Percentiles rank a stretch among this genome's conserved stretches.
Evolutionary conservation across 2,113 vertebrate genomes (phyloP).

Genomic region (Scomber japonicus): DNA sequence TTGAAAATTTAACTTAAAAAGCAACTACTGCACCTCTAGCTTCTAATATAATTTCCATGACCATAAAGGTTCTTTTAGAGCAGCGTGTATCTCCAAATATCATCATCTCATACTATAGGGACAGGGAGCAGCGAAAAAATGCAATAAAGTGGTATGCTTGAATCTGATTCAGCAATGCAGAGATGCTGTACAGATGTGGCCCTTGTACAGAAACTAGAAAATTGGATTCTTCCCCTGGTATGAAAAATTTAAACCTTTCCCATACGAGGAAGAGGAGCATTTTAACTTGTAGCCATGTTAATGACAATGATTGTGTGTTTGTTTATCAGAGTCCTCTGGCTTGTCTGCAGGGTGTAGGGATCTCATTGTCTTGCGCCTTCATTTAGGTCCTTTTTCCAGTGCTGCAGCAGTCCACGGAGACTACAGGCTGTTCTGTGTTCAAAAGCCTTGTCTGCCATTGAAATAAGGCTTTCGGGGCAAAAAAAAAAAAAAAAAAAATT

Average conservation of each 20-base stretch:
- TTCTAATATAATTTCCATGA: slow-evolving; percentile 62
- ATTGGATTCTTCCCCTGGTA: slow-evolving; percentile 68
- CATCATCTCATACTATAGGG: slow-evolving; percentile 70
- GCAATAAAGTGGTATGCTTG: slow-evolving; percentile 65
- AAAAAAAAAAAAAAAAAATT: slow-evolving; percentile 49
- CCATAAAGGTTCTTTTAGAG: slow-evolving; percentile 61
- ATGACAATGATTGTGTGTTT: slow-evolving; percentile 74
- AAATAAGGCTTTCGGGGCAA: slow-evolving; percentile 79
- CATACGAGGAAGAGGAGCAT: slow-evolving; percentile 37
- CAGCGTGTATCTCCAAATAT: slow-evolving; percentile 66
- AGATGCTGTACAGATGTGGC: slow-evolving; percentile 58
- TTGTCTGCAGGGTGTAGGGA: slow-evolving; percentile 65
- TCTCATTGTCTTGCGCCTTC: slow-evolving; percentile 75
- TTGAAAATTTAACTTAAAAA: slow-evolving; percentile 52
- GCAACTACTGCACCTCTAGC: slow-evolving; percentile 51
- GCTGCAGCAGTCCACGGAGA: slow-evolving; percentile 71
- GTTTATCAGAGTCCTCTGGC: slow-evolving; percentile 75
- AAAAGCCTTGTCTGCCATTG: slow-evolving; percentile 77
- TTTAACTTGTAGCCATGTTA: slow-evolving; percentile 57
- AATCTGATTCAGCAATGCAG: slow-evolving; percentile 69
- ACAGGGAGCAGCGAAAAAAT: slow-evolving; percentile 54
- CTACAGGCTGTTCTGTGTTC: slow-evolving; percentile 72
- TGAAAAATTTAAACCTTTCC: slow-evolving; percentile 26
- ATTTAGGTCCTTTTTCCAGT: slow-evolving; percentile 71
- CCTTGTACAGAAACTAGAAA: slow-evolving; percentile 36